Base-by-base conservation (phyloP, 2,113 vertebrate species). In the Xenus cinereus region DNA sequence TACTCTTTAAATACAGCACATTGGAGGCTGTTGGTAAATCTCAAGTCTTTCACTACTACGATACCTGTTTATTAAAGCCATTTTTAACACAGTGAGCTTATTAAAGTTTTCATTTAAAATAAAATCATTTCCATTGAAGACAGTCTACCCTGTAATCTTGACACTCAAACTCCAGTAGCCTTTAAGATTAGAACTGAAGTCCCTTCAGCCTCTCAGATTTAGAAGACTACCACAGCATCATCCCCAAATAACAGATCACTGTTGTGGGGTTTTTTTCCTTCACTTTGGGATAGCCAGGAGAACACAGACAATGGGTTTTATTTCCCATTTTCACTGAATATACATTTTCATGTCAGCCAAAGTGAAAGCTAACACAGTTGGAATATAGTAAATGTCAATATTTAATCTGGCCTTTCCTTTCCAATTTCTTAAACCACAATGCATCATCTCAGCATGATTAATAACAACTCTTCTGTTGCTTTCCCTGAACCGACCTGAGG, bases 391-490 rank as follows among this genome's bases (percentile, higher is more conserved):
- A 97, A 95, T 88, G 94, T 97, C 95, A 96, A 77, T 95, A 97
- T 97, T 97, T 97, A 98, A 97, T 97, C 87, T 93, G 93, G 67
- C 48, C 81, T 96, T 97, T 95, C 93, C 87, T 89, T 96, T 88
- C 88, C 92, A 90, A 64, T 95, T 95, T 94, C 95, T 94, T 75
- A 92, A 97, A 91, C 89, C 79, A 91, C 89, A 97, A 74, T 72
- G 91, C 69, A 88, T 94, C 87, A 92, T 92, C 89, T 83, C 95
- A 94, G 90, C 75, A 19, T 92, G 95, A 97, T 96, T 94, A 94
- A 95, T 91, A 95, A 77, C 86, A 89, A 72, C 89, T 87, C 62
- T 62, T 87, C 73, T 69, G 54, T 66, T 81, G 83, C 93, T 81
- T 80, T 96, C 73, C 86, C 84, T 76, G 75, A 87, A 78, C 68